phyloP scores from a whole-genome alignment of 2,797 vertebrate species.

The Thaleichthys pacificus region DNA sequence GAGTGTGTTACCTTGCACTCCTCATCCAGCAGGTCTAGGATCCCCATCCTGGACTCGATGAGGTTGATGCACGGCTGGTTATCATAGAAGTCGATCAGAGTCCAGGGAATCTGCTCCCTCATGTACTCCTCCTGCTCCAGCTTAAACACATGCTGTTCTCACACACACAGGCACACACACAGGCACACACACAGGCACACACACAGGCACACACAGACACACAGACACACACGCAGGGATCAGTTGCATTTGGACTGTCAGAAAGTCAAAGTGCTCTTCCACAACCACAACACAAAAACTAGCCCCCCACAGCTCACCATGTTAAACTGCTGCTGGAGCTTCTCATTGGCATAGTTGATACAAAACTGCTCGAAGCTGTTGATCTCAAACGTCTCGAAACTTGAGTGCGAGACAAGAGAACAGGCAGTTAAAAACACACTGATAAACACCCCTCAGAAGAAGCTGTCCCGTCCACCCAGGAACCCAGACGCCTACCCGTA shows the following conservation, averaged over 20 bases:
- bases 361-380: constrained; percentile 99
- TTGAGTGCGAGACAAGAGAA: constrained; percentile 61
- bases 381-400: constrained; percentile 98
- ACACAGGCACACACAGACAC: neutral
- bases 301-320: constrained; percentile 82
- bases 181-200: neutral
- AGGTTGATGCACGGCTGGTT: constrained; percentile 99
- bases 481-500: constrained; percentile 82
- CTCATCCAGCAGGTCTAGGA: constrained; percentile 95
- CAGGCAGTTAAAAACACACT: neutral
- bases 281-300: neutral
- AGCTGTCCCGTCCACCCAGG: neutral
- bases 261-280: neutral
- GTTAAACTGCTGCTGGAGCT: constrained; percentile 99
- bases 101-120: constrained; percentile 99
- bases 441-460: too few species aligned
- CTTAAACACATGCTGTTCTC: constrained; percentile 93
- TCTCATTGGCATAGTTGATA: constrained; percentile 99
- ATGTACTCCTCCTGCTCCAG: constrained; percentile 99
- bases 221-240: neutral
- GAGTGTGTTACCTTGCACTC: constrained; percentile 87
- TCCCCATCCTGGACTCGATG: constrained; percentile 95
- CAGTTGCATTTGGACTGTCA: neutral
- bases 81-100: constrained; percentile 98
- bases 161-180: neutral